Percentiles rank a stretch among this genome's conserved stretches.
These are phyloP conservation scores for Eciton burchellii DNA, from an alignment of 1,140 invertebrate species.

Conservation along the genomic window DNA sequence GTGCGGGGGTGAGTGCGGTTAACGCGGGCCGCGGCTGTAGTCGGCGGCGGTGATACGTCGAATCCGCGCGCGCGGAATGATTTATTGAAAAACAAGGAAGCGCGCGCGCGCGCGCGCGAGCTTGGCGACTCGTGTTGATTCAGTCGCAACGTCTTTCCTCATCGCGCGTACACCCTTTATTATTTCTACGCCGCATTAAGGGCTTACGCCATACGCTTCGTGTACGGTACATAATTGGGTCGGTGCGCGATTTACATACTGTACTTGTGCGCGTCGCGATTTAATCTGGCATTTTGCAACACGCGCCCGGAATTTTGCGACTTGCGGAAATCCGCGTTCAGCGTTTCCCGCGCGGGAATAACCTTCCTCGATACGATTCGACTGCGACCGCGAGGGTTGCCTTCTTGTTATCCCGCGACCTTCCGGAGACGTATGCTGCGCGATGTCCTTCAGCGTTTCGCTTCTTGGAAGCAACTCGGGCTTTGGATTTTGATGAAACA, in stretches of 20 bases:
- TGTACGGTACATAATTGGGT: slow-evolving; percentile 50
- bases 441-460: too few species aligned
- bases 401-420: background rate
- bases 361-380: background rate
- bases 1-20: slow-evolving; percentile 45
- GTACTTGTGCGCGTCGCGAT: slow-evolving; percentile 57
- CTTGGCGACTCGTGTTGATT: slow-evolving; percentile 59
- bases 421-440: background rate
- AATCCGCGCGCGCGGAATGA: slow-evolving; percentile 60
- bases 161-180: slow-evolving; percentile 47
- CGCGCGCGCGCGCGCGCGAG: slow-evolving; percentile 37
- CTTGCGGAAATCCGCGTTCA: too few species aligned
- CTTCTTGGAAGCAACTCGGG: too few species aligned
- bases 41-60: slow-evolving; percentile 58
- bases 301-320: slow-evolving; percentile 38
- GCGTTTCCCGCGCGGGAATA: slow-evolving; percentile 7
- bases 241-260: slow-evolving; percentile 53
- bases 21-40: slow-evolving; percentile 49
- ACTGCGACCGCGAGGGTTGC: background rate
- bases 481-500: too few species aligned
- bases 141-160: slow-evolving; percentile 58
- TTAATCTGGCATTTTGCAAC: slow-evolving; percentile 55
- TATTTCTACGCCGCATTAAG: slow-evolving; percentile 59
- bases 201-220: slow-evolving; percentile 47
- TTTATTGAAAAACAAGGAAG: slow-evolving; percentile 62